phyloP scores from a whole-genome alignment of 2,888 invertebrate species.

The Syrphus vitripennis region DNA sequence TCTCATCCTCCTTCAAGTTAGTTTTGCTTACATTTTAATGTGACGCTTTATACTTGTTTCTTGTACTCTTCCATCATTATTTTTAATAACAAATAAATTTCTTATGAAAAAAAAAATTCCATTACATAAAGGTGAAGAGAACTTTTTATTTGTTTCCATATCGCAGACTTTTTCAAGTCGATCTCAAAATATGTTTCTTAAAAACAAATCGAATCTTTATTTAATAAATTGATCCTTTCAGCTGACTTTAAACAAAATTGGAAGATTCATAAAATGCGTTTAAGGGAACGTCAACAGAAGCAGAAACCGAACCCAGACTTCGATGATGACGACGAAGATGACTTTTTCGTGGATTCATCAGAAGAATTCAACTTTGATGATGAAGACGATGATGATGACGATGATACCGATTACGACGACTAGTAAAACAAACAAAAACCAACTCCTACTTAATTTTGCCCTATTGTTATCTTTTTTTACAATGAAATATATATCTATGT shows the following conservation, averaged over 20 bases:
- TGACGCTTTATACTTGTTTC: neutral
- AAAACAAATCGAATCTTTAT: neutral
- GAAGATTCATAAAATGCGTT: slow-evolving; percentile 27
- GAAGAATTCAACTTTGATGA: slow-evolving; percentile 37
- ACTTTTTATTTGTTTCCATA: neutral
- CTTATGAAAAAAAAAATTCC: neutral
- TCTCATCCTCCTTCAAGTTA: slow-evolving; percentile 75
- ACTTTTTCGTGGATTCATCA: slow-evolving; percentile 11
- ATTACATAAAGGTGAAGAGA: neutral
- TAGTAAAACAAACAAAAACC: neutral
- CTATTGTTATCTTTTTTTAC: neutral
- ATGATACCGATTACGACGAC: neutral
- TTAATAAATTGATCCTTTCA: slow-evolving; percentile 20
- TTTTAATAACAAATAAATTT: neutral
- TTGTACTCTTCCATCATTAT: slow-evolving; percentile 6
- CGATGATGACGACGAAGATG: slow-evolving; percentile 27
- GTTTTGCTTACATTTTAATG: neutral
- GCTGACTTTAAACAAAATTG: slow-evolving; percentile 52
- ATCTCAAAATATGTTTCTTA: neutral
- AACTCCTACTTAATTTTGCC: neutral
- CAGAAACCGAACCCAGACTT: slow-evolving; percentile 2
- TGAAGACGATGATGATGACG: neutral
- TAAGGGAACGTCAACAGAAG: slow-evolving; percentile 18
- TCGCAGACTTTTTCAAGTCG: slow-evolving; percentile 28
- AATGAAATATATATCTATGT: neutral